Conservation (phyloP, 2,113 vertebrate genomes). For the Maccullochella peelii region DNA sequence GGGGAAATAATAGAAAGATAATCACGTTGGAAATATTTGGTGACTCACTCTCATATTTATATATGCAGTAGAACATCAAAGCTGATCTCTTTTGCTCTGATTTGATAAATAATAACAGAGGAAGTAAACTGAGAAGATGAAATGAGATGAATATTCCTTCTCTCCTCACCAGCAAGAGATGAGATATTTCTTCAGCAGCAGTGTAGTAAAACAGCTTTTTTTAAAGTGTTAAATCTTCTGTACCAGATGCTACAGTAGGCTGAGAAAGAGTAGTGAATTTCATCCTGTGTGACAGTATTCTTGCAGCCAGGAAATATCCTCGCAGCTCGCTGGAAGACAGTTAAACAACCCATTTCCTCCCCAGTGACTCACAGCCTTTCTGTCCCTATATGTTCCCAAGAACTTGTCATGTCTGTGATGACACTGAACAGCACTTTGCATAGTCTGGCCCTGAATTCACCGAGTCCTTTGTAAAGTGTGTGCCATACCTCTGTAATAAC, state of each 20-base stretch:
- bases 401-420: conserved; percentile 63
- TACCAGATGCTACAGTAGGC: background rate
- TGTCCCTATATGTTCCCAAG: conserved; percentile 64
- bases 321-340: conserved; percentile 54
- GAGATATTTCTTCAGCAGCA: background rate
- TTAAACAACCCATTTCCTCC: conserved; percentile 77
- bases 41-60: conserved; percentile 28
- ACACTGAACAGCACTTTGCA: conserved; percentile 61
- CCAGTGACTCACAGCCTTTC: conserved; percentile 55
- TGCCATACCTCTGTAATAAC: conserved; percentile 41
- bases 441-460: conserved; percentile 23
- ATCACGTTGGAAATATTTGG: conserved; percentile 9
- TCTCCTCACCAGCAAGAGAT: background rate
- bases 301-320: conserved; percentile 68
- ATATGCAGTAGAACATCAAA: conserved; percentile 2
- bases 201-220: background rate
- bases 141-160: background rate
- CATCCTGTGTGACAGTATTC: conserved; percentile 32
- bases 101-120: conserved; percentile 1
- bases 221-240: background rate
- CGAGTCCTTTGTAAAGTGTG: background rate
- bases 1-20: background rate
- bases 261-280: conserved; percentile 13
- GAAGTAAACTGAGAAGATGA: background rate
- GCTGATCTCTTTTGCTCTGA: conserved; percentile 4